A percentile compares a stretch with the other conserved stretches of the same genome.
phyloP scores from a whole-genome alignment of 2,888 invertebrate species.

The Itoplectis maculator region DNA sequence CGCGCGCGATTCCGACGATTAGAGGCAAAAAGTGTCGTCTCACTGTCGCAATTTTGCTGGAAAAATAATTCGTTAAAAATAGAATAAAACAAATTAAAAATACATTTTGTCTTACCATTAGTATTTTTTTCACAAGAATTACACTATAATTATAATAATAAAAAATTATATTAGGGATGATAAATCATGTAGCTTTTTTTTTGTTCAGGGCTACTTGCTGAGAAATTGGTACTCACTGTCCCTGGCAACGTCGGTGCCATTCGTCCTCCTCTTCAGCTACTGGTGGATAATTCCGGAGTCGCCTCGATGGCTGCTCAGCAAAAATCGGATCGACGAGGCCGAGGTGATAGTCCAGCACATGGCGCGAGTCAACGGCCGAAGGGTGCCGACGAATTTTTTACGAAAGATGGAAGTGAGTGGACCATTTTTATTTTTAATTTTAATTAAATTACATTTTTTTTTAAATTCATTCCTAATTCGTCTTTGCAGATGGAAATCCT shows the following conservation, averaged over 20 bases:
- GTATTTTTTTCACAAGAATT: neutral
- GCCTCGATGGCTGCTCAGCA: conserved; percentile 89
- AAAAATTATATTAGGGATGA: neutral
- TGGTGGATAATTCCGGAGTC: conserved; percentile 90
- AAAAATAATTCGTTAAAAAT: too few species aligned
- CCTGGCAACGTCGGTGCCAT: conserved; percentile 88
- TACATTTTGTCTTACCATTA: neutral
- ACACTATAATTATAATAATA: neutral
- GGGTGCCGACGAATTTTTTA: conserved; percentile 87
- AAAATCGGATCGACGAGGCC: conserved; percentile 88
- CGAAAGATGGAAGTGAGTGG: conserved; percentile 86
- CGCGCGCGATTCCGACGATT: neutral
- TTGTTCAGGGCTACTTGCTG: conserved; percentile 85
- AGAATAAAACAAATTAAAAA: neutral
- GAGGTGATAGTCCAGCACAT: conserved; percentile 88
- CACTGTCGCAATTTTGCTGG: neutral
- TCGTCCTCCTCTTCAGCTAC: conserved; percentile 87
- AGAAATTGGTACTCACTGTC: conserved; percentile 88
- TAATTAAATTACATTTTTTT: too few species aligned
- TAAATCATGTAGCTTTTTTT: neutral
- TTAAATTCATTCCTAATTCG: too few species aligned
- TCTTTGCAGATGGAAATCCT: conserved; percentile 81
- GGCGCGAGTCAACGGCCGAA: conserved; percentile 87
- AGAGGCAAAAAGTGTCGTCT: neutral
- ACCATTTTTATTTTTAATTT: too few species aligned